Evolutionary conservation across 2,888 invertebrate genomes (phyloP).

Genomic region (Drosophila anceps): DNA sequence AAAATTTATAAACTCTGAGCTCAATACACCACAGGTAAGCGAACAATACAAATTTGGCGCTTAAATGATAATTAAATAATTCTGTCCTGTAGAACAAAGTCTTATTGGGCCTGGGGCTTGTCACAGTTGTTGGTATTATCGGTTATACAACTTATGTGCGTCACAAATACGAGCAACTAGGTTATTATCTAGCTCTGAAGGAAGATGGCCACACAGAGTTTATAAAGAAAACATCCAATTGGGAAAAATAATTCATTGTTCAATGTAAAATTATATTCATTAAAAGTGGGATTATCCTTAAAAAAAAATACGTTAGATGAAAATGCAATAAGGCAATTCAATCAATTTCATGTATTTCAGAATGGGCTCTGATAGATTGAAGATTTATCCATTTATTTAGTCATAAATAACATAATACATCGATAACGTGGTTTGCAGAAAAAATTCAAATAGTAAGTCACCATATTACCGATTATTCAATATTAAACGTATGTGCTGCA

Average conservation of each 20-base stretch:
- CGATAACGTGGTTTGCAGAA: background rate
- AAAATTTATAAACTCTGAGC: conserved; percentile 93
- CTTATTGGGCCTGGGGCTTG: conserved; percentile 92
- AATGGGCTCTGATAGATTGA: no score
- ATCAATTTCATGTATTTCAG: no score
- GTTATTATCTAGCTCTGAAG: conserved; percentile 92
- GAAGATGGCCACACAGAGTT: conserved; percentile 92
- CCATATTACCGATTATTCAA: background rate
- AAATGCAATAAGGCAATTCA: background rate
- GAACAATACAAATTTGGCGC: background rate
- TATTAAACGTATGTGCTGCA: background rate
- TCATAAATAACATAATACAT: no score
- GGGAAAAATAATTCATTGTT: conserved; percentile 32
- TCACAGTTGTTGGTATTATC: conserved; percentile 90
- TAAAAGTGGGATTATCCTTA: background rate
- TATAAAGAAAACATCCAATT: conserved; percentile 86
- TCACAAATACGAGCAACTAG: conserved; percentile 90
- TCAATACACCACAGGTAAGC: conserved; percentile 95
- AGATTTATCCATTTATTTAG: no score
- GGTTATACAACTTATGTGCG: conserved; percentile 95
- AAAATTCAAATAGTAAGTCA: background rate
- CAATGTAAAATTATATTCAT: background rate
- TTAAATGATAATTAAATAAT: background rate
- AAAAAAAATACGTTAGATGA: background rate
- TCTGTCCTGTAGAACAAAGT: conserved; percentile 90